Conservation (phyloP, 1,140 invertebrate species). For the Nasonia vitripennis region DNA sequence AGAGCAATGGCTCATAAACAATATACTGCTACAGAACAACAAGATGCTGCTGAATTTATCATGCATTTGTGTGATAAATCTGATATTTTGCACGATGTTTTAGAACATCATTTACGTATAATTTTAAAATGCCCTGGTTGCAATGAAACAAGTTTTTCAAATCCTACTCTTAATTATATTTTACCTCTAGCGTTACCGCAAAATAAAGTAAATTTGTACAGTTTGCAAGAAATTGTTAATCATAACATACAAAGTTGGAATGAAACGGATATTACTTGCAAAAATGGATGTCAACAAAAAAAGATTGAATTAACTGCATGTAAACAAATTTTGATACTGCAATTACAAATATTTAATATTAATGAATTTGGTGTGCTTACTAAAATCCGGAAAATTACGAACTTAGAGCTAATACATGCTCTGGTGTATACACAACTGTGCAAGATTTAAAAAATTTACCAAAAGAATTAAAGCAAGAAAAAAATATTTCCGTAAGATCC, state of each 20-base stretch:
- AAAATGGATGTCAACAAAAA: neutral
- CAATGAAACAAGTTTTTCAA: neutral
- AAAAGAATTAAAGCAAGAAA: too few species aligned
- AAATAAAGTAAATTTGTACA: neutral
- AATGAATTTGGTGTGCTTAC: neutral
- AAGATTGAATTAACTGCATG: neutral
- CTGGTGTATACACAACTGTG: too few species aligned
- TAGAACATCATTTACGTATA: neutral
- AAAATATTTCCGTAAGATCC: too few species aligned
- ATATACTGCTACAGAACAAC: neutral
- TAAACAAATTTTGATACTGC: neutral
- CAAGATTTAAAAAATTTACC: too few species aligned
- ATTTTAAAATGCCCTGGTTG: neutral
- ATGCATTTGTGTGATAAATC: slow-evolving; percentile 3
- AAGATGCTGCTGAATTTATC: slow-evolving; percentile 16
- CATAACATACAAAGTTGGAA: neutral
- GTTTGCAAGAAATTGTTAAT: slow-evolving; percentile 7
- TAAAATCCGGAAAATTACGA: neutral
- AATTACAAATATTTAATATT: neutral
- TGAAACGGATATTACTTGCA: neutral
- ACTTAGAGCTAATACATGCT: too few species aligned
- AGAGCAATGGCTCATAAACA: neutral
- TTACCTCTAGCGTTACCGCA: neutral
- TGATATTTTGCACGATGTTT: neutral
- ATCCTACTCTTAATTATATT: neutral